These are phyloP conservation scores for Fabriciana adippe DNA, from an alignment of 2,888 invertebrate genomes.

Conservation along the genomic window DNA sequence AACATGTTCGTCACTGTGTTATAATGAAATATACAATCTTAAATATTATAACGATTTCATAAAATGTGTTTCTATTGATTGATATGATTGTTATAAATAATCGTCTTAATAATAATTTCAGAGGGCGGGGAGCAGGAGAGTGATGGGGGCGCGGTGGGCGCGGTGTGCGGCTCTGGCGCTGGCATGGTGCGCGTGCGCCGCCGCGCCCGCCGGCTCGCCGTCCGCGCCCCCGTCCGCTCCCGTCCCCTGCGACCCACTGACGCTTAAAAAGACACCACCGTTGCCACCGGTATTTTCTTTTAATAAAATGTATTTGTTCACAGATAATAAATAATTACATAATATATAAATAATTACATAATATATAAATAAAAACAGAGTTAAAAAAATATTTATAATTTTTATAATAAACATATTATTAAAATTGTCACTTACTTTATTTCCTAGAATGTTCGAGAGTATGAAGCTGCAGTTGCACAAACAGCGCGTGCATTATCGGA, in stretches of 20 bases:
- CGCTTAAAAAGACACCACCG: constrained; percentile 61
- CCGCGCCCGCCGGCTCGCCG: constrained; percentile 57
- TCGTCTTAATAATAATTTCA: constrained; percentile 4
- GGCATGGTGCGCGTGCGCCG: constrained; percentile 72
- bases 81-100: not conserved
- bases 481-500: constrained; percentile 75
- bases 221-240: constrained; percentile 55
- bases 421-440: not conserved
- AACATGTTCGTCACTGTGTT: no score
- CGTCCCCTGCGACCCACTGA: constrained; percentile 58
- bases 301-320: not conserved
- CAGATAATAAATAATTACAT: not conserved
- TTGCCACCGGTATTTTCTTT: constrained; percentile 54
- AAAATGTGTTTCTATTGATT: no score
- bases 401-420: not conserved
- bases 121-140: constrained; percentile 57
- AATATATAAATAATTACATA: no score
- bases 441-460: constrained; percentile 66
- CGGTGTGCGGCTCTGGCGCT: constrained; percentile 69
- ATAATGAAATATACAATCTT: no score
- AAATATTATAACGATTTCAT: no score
- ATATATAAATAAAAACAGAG: no score
- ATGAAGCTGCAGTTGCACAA: constrained; percentile 71
- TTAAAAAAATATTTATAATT: not conserved
- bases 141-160: constrained; percentile 70